Evolutionary conservation across 1,140 invertebrate genomes (phyloP).

Genomic region (Drosophila santomea): DNA sequence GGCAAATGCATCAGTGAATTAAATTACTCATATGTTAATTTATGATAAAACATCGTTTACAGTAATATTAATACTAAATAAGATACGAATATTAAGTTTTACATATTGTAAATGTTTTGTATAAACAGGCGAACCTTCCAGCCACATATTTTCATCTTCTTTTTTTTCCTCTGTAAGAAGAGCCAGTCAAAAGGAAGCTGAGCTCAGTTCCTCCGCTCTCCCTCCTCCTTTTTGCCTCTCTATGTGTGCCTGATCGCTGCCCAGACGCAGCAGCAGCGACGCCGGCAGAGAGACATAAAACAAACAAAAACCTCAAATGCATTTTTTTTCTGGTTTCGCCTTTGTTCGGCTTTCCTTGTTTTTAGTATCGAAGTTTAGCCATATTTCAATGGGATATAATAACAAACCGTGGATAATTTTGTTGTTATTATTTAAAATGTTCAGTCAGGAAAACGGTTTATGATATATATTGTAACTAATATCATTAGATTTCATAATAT

Average conservation of each 20-base stretch:
- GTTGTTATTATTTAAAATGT: neutral
- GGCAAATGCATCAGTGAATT: too few species aligned
- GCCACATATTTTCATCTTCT: too few species aligned
- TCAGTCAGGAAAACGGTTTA: too few species aligned
- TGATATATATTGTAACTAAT: too few species aligned
- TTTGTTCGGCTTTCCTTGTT: slow-evolving; percentile 21
- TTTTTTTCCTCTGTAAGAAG: slow-evolving; percentile 18
- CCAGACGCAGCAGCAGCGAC: slow-evolving; percentile 49
- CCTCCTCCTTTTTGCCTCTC: neutral
- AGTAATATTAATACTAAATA: too few species aligned
- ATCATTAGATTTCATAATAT: too few species aligned
- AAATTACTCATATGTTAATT: too few species aligned
- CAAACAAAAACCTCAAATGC: slow-evolving; percentile 29
- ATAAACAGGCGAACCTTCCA: too few species aligned
- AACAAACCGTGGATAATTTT: neutral
- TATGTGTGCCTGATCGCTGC: slow-evolving; percentile 39
- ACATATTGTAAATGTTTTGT: too few species aligned
- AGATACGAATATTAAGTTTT: too few species aligned
- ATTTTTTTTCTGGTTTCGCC: slow-evolving; percentile 34
- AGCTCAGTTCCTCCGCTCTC: neutral
- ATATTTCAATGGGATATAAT: slow-evolving; percentile 4
- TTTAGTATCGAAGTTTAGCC: slow-evolving; percentile 23
- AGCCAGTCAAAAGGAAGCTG: slow-evolving; percentile 41
- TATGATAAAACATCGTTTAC: too few species aligned
- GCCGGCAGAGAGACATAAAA: slow-evolving; percentile 16